A percentile compares a stretch with the other conserved stretches of the same genome.
Evolutionary conservation across 2,113 vertebrate genomes (phyloP).

Genomic region (Sclerurus mexicanus): DNA sequence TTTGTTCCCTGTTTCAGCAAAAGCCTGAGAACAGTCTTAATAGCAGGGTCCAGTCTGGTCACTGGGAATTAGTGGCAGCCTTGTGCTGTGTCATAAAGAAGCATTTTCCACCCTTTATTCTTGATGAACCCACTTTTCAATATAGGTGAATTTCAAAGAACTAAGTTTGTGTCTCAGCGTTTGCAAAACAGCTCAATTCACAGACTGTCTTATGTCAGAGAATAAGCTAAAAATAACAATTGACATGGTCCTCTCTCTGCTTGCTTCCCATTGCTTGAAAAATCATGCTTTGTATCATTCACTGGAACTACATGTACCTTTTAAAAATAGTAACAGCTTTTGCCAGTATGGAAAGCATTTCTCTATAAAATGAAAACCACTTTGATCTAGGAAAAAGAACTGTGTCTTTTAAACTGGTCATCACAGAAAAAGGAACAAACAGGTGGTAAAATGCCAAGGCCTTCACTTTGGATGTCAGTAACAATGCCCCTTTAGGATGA

Average conservation of each 20-base stretch:
- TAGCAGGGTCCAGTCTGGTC: not conserved
- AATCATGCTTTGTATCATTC: not conserved
- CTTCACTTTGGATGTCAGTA: not conserved
- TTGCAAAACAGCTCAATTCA: not conserved
- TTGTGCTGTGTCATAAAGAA: not conserved
- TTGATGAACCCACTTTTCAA: not conserved
- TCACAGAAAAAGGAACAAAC: not conserved
- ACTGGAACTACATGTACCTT: not conserved
- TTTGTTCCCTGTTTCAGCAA: not conserved
- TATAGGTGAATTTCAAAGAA: not conserved
- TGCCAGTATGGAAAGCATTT: not conserved
- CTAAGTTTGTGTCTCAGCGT: not conserved
- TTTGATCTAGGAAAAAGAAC: not conserved
- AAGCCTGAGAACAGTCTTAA: not conserved
- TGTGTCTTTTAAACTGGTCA: not conserved
- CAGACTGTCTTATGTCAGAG: not conserved
- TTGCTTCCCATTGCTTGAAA: not conserved
- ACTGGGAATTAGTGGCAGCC: not conserved
- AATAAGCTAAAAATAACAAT: not conserved
- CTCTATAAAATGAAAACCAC: not conserved
- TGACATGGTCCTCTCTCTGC: not conserved
- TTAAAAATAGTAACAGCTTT: slow-evolving; percentile 23
- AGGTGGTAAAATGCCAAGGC: not conserved
- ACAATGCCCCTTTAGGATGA: not conserved
- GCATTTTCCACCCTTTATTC: not conserved